These are phyloP conservation scores for Cheirogaleus medius DNA, from an alignment of 2,113 vertebrate species.

Conservation along the genomic window DNA sequence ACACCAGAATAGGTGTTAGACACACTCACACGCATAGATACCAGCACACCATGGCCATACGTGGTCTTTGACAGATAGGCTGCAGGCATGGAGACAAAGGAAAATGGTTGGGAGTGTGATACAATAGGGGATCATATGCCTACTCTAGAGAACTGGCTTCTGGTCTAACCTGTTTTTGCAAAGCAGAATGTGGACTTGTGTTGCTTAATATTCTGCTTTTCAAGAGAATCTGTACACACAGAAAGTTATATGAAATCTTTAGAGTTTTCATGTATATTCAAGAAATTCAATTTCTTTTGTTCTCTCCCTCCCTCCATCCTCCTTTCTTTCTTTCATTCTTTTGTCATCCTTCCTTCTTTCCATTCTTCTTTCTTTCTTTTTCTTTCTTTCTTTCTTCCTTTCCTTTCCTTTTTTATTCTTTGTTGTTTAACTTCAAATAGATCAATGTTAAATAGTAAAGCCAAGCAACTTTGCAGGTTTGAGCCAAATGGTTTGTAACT, in stretches of 20 bases:
- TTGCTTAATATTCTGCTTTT: not conserved
- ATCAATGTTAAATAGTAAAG: not conserved
- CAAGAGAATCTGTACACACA: not conserved
- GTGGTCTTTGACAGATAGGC: not conserved
- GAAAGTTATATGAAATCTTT: not conserved
- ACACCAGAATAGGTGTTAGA: not conserved
- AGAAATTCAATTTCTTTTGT: not conserved
- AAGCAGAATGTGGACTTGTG: not conserved
- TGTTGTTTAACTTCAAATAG: not conserved
- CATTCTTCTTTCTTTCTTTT: not conserved
- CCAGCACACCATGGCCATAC: not conserved
- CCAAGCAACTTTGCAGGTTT: not conserved
- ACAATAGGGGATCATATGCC: not conserved
- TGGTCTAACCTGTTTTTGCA: not conserved
- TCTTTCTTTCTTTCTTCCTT: not conserved
- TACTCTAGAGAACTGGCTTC: not conserved
- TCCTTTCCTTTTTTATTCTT: not conserved
- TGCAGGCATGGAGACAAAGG: not conserved
- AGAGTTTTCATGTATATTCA: not conserved
- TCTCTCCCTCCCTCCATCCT: not conserved
- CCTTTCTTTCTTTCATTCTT: too few relatives aligned
- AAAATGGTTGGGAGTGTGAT: too few relatives aligned
- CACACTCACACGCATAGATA: not conserved
- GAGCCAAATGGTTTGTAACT: not conserved
- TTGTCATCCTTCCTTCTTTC: not conserved